These are phyloP conservation scores for Monodelphis domestica DNA, from an alignment of 2,797 vertebrate genomes.

Conservation along the genomic window DNA sequence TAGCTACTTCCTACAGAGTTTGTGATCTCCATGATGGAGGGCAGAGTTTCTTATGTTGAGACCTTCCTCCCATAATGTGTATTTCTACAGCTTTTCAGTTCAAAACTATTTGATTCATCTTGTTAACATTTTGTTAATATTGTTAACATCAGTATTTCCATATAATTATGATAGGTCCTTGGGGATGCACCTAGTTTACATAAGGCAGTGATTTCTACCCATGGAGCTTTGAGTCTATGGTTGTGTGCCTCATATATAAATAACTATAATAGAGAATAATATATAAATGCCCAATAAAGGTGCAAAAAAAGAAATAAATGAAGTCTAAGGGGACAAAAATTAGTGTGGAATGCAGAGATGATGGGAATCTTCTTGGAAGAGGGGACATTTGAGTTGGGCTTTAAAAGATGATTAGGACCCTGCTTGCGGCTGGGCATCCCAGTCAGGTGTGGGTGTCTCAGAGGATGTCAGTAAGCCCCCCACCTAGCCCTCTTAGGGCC, in stretches of 20 bases:
- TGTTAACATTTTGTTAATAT: too few relatives aligned
- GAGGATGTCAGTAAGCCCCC: not conserved
- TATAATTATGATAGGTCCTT: not conserved
- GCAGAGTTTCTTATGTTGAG: not conserved
- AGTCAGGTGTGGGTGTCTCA: rapidly evolving
- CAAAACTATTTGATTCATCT: not conserved
- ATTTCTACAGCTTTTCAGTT: not conserved
- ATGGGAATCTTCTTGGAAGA: not conserved
- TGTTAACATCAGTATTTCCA: not conserved
- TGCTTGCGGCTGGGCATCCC: not conserved
- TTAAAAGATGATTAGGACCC: not conserved
- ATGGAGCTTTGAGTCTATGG: not conserved
- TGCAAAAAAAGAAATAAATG: not conserved
- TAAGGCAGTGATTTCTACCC: not conserved
- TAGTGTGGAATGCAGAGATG: not conserved
- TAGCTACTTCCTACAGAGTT: not conserved
- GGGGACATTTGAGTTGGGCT: not conserved
- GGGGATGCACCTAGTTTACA: not conserved
- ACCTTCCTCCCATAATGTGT: not conserved
- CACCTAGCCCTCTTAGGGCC: not conserved
- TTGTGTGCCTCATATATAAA: not conserved
- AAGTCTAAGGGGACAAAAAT: not conserved
- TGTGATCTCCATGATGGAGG: not conserved
- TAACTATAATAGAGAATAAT: not conserved
- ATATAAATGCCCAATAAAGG: not conserved